A percentile compares a stretch with the other conserved stretches of the same genome.
These are phyloP conservation scores for Cerceris ruficornis DNA, from an alignment of 2,888 invertebrate genomes.

Conservation along the genomic window DNA sequence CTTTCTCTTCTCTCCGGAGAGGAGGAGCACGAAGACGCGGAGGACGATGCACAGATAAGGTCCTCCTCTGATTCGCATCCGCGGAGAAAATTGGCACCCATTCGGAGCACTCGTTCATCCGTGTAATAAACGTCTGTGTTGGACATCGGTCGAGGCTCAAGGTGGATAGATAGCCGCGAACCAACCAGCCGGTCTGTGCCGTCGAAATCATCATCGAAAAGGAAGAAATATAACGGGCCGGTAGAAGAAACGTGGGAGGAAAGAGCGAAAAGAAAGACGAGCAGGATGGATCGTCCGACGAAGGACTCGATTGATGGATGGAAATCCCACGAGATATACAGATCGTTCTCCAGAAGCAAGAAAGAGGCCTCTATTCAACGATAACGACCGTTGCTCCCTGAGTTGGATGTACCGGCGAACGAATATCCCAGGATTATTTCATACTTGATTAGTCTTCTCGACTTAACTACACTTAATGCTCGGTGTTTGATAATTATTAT, in stretches of 20 bases:
- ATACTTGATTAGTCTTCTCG: too few relatives aligned
- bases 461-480: too few relatives aligned
- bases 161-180: constrained; percentile 27
- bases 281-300: not conserved
- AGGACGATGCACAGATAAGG: constrained; percentile 43
- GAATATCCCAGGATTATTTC: not conserved
- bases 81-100: constrained; percentile 60
- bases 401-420: not conserved
- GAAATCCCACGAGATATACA: not conserved
- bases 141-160: constrained; percentile 42
- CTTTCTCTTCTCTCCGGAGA: constrained; percentile 3
- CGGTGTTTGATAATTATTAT: too few relatives aligned
- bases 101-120: constrained; percentile 44
- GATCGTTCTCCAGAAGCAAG: not conserved
- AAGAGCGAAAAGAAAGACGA: not conserved
- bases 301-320: constrained; percentile 15
- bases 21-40: not conserved
- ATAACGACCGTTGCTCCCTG: too few relatives aligned
- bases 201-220: not conserved
- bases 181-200: constrained; percentile 8
- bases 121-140: constrained; percentile 54
- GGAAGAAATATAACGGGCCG: not conserved
- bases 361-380: too few relatives aligned
- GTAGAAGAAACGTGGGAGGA: not conserved
- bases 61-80: constrained; percentile 50